A percentile compares a stretch with the other conserved stretches of the same genome.
Evolutionary conservation across 1,140 invertebrate genomes (phyloP).

Genomic region (Nymphalis io): DNA sequence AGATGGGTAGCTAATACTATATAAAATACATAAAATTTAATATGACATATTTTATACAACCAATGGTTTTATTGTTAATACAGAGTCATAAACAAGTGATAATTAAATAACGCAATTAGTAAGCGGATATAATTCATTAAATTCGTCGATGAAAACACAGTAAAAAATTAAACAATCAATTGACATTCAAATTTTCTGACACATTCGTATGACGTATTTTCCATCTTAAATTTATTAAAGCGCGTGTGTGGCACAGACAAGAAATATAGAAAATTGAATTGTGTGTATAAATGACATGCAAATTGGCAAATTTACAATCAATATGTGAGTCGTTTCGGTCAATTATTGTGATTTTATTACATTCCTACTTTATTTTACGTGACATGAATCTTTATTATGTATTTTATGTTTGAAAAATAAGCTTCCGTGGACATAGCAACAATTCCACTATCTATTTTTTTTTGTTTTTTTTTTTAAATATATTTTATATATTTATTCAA

Average conservation of each 20-base stretch:
- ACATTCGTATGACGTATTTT: slow-evolving; percentile 27
- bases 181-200: slow-evolving; percentile 27
- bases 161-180: slow-evolving; percentile 22
- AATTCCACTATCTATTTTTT: neutral
- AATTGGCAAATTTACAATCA: slow-evolving; percentile 72
- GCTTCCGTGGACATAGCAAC: slow-evolving; percentile 30
- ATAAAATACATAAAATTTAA: neutral
- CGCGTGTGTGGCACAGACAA: slow-evolving; percentile 24
- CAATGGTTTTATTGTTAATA: neutral
- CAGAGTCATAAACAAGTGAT: neutral
- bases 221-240: slow-evolving; percentile 4
- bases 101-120: slow-evolving; percentile 14
- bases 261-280: slow-evolving; percentile 26
- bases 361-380: slow-evolving; percentile 53
- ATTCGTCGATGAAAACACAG: neutral
- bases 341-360: slow-evolving; percentile 68
- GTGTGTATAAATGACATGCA: slow-evolving; percentile 52
- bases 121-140: slow-evolving; percentile 8
- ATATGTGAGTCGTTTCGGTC: slow-evolving; percentile 54
- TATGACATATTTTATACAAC: slow-evolving; percentile 1
- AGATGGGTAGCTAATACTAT: neutral
- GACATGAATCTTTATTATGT: slow-evolving; percentile 40
- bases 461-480: no score
- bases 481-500: no score
- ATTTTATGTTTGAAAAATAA: slow-evolving; percentile 20